Evolutionary conservation across 2,888 invertebrate genomes (phyloP).

Genomic region (Ormyrus pomaceus): DNA sequence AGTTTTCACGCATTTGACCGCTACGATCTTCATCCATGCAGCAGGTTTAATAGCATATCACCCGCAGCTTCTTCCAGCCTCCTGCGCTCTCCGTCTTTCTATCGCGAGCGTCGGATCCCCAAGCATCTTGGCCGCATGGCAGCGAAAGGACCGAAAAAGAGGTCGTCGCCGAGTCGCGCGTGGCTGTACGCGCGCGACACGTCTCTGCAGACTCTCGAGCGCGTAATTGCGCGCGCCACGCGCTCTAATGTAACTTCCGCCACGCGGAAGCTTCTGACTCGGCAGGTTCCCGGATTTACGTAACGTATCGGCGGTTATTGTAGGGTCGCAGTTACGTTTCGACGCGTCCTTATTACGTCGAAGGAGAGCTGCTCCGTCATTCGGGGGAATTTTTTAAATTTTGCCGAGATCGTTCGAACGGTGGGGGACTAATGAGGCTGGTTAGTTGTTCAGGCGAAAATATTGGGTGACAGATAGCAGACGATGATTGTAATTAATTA

Average conservation of each 20-base stretch:
- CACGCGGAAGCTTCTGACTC: constrained; percentile 20
- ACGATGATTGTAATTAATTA: no score
- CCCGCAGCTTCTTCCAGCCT: no score
- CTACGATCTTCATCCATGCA: no score
- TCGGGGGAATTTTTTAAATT: not conserved
- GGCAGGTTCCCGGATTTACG: constrained; percentile 1
- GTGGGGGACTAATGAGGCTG: no score
- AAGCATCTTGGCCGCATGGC: no score
- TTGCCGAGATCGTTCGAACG: not conserved
- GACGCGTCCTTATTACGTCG: constrained; percentile 52
- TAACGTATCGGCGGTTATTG: constrained; percentile 20
- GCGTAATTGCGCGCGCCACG: constrained; percentile 13
- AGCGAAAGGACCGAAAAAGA: not conserved
- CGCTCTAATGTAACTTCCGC: constrained; percentile 40
- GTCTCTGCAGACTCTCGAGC: not conserved
- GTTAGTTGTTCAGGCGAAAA: no score
- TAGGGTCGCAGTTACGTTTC: not conserved
- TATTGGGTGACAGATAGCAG: no score
- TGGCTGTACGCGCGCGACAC: not conserved
- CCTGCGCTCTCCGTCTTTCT: no score
- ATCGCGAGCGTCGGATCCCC: no score
- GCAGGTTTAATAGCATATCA: no score
- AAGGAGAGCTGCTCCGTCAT: constrained; percentile 26
- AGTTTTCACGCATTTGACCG: no score
- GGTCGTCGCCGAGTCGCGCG: not conserved